phyloP scores from a whole-genome alignment of 2,797 vertebrate species.

The Myotis daubentonii region DNA sequence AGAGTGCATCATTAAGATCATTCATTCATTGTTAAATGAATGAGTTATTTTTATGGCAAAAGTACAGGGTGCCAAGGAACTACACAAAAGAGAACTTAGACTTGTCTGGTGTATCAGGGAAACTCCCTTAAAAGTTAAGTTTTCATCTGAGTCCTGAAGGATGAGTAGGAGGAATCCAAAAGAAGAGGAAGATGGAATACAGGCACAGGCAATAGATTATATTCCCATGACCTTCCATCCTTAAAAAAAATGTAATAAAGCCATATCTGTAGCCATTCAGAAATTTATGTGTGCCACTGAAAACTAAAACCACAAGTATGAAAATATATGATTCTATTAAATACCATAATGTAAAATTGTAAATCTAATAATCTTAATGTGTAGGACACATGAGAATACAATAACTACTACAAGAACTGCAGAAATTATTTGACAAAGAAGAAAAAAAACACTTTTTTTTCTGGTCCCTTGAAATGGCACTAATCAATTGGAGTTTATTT shows the following conservation, averaged over 20 bases:
- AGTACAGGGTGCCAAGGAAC: neutral
- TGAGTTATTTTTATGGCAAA: neutral
- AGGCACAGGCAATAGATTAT: neutral
- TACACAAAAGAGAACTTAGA: neutral
- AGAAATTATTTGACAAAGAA: neutral
- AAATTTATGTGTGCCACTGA: neutral
- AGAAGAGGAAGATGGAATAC: neutral
- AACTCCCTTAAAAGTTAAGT: neutral
- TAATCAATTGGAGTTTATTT: neutral
- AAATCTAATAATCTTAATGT: constrained; percentile 5
- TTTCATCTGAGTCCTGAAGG: neutral
- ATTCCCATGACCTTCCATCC: neutral
- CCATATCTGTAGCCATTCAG: neutral
- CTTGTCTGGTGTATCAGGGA: neutral
- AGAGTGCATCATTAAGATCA: neutral
- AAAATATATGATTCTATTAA: neutral
- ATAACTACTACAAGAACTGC: neutral
- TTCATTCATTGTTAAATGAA: neutral
- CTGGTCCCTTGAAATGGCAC: neutral
- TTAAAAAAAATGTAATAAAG: neutral
- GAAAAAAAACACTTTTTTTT: neutral
- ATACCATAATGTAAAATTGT: constrained; percentile 2
- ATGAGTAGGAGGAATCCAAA: neutral
- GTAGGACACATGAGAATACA: neutral
- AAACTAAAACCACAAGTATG: neutral